These are phyloP conservation scores for Lordiphosa fenestrarum DNA, from an alignment of 2,888 invertebrate genomes.

Conservation along the genomic window DNA sequence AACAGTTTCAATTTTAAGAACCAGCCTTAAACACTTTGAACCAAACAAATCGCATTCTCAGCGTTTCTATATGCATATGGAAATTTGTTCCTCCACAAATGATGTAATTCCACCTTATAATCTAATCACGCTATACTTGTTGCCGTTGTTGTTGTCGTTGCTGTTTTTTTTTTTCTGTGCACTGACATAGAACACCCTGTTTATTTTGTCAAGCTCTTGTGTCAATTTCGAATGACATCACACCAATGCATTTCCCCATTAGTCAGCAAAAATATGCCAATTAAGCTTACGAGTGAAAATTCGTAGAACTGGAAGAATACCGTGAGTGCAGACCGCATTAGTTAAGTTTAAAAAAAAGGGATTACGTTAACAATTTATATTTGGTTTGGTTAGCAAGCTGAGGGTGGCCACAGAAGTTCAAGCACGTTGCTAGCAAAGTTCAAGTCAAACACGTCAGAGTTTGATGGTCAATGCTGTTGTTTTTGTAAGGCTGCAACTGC, in stretches of 20 bases:
- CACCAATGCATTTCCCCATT: constrained; percentile 15
- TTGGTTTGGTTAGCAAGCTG: neutral
- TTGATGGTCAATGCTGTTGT: constrained; percentile 30
- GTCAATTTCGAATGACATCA: neutral
- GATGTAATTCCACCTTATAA: constrained; percentile 21
- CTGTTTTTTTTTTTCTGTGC: too few species aligned
- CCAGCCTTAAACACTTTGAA: constrained; percentile 8
- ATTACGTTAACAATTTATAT: neutral
- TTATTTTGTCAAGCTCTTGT: too few species aligned
- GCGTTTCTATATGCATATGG: constrained; percentile 2
- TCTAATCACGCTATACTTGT: constrained; percentile 2
- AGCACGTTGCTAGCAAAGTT: constrained; percentile 39
- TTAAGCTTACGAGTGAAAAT: constrained; percentile 26
- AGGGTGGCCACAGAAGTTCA: constrained; percentile 32
- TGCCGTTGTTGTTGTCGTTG: too few species aligned
- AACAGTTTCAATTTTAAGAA: neutral
- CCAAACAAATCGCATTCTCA: constrained; percentile 2
- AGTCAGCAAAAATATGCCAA: constrained; percentile 37
- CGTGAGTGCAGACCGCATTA: neutral
- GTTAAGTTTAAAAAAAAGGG: neutral
- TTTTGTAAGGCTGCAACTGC: constrained; percentile 55
- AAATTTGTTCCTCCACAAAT: constrained; percentile 22
- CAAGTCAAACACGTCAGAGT: constrained; percentile 35
- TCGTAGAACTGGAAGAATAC: constrained; percentile 16
- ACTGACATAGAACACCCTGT: too few species aligned